Evolutionary conservation across 2,797 vertebrate species (phyloP), one percentile per base, ranked within the genome.

Genomic region (Xenentodon cancila): DNA sequence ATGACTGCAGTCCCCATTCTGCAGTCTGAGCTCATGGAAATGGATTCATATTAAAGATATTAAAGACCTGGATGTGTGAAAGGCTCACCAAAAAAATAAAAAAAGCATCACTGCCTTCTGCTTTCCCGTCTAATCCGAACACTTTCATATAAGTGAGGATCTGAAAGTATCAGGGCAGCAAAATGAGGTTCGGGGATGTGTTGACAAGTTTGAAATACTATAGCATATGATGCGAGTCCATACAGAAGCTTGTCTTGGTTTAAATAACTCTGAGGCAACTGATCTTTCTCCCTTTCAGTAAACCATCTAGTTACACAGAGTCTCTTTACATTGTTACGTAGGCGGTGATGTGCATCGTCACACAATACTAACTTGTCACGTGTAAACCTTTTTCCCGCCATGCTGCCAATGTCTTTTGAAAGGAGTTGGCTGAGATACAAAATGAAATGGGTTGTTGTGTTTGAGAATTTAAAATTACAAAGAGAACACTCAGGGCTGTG

Each of bases 391-490:
- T 40, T 58, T 15, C 5, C 40, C 12, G 57, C 13, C 21, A 57
- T 27, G 16, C 12, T 20, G 19, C 3, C 27, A 34, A 1, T 53
- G 40, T 71, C 25, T 30, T 62, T 40, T 11, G 12, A 9, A 25
- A n/a, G 18, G 30, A 37, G 9, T 37, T 3, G 34, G 34, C 34
- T 37, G 34, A 37, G 34, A 11, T 3, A 40, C 37, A 40, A 40
- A 30, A 15, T 5, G 37, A 40, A 13, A 40, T 2, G 16, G 42
- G 12, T 68, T 70, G n/a, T 68, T 59, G 53, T 37, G 12, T 62
- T 69, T 59, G 46, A 64, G 49, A 64, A 64, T 53, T 72, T 51
- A 49, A 66, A 68, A 59, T 77, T 37, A 21, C 18, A 45, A 58
- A 68, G 1, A 3, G 3, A 53, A 37, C 43, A 46, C 43, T 44